Base-by-base conservation (phyloP, 2,888 invertebrate genomes). In the Fragum sueziense region DNA sequence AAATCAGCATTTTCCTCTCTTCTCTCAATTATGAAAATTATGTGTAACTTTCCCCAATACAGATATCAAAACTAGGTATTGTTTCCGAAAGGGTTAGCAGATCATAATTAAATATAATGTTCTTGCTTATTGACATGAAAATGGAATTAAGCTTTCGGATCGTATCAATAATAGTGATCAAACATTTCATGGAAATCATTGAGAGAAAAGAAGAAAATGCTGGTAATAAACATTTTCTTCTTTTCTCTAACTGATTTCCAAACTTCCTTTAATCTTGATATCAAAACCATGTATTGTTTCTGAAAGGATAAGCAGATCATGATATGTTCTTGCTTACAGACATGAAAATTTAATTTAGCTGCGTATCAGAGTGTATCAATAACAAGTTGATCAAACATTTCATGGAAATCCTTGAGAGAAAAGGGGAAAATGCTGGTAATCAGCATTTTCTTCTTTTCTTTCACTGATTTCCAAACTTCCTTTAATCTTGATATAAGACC, bases 151-250 rank as follows among this genome's bases (percentile, higher is more conserved):
- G 61, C 14, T 33, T 31, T 61, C 33, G 11, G 29, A 33, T 27
- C 17, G 27, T 61, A 61, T 61, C 61, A 33, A 61, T 61, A 61
- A 31, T 9, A 61, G 61, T n/a, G 61, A 61, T 61, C 61, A 61
- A 57, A 57, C n/a, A 57, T 25, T 57, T 27, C 57, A 41, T 41
- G 41, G 41, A 41, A 41, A 41, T 41, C 41, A 41, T 41, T 41
- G 41, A 41, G 41, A 25, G 2, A 29, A 31, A 59, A 29, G 6
- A 14, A 61, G 31, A 61, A 31, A 31, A 20, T 61, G 31, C 61
- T 61, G 17, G n/a, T 61, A 29, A 61, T 29, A 1, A 61, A n/a
- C 61, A 31, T 20, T 31, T 61, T 31, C 61, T 61, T 14, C 33
- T 29, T 29, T 31, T 61, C 17, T 17, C 31, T 20, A 29, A 31